Evolutionary conservation across 64 coral and sea anemone species (phyloP), one percentile per base, ranked within the genome.

Genomic region (Stylophora pistillata): DNA sequence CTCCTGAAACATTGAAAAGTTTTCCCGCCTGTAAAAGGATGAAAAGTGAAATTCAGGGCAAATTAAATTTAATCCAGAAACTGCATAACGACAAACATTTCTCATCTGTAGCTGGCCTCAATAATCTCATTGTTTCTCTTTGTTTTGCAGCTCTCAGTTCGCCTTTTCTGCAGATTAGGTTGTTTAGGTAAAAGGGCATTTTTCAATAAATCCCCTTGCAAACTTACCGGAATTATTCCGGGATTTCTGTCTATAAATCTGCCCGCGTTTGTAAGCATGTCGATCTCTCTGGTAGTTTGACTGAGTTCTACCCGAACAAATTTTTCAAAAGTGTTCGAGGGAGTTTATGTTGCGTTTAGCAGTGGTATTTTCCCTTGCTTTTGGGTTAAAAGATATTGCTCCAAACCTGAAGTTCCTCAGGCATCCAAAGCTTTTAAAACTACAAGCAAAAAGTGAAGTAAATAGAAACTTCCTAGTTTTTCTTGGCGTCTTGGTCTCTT

Each of bases 161-260:
- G 5, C 7, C 26, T 68, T 68, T 21, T 27, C 25, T 23, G 12
- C 14, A n/a, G 11, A 68, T 12, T 68, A 26, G 26, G 23, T 25
- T n/a, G 26, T 10, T 68, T 10, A 26, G 26, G 33, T 52, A 77
- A 77, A 27, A 55, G 9, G 34, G 25, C 26, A 26, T 25, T 26
- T 26, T 26, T 15, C 20, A 29, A 64, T 82, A 29, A 28, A 56
- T 20, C 60, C 41, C 23, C n/a, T 53, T 17, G 28, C 15, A 68
- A 58, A 88, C 88, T 90, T 90, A 90, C 92, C 58, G 92, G 78
- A 56, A 90, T 66, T 62, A 86, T 94, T 55, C 88, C 92, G 56
- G 88, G 79, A 86, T 93, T 97, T 90, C 95, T 88, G 87, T 97
- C 95, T 53, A 97, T 93, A 75, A 93, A 97, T 83, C 59, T 97